Evolutionary conservation across 2,888 invertebrate genomes (phyloP).

Genomic region (Notodonta dromedarius): DNA sequence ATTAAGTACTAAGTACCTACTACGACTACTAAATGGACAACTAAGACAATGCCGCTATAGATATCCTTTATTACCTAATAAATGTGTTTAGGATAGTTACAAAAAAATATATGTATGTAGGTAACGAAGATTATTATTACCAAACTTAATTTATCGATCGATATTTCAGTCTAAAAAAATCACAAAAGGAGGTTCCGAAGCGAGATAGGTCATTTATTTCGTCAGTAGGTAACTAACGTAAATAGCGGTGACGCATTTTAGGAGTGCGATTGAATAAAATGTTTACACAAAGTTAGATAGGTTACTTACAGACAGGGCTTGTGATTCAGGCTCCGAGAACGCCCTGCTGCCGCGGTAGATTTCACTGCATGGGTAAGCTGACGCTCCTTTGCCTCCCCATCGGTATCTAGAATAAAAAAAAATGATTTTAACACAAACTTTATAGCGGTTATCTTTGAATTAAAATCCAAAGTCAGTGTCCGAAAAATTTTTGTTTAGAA

Average conservation of each 20-base stretch:
- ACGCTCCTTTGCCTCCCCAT: slow-evolving; percentile 95
- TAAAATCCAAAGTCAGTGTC: neutral
- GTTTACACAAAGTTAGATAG: neutral
- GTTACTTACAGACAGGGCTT: slow-evolving; percentile 81
- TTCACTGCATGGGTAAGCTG: slow-evolving; percentile 92
- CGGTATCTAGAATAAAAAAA: slow-evolving; percentile 80
- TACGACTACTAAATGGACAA: too few species aligned
- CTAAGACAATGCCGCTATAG: too few species aligned
- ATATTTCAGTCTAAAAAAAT: neutral
- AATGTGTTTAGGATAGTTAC: too few species aligned
- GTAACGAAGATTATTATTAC: too few species aligned
- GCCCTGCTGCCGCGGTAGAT: slow-evolving; percentile 91
- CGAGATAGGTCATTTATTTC: neutral
- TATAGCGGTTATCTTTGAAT: neutral
- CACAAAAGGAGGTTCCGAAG: neutral
- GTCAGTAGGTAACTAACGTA: neutral
- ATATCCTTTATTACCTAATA: too few species aligned
- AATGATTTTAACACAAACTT: neutral
- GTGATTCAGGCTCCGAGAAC: slow-evolving; percentile 95
- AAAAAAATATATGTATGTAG: too few species aligned
- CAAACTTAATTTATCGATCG: neutral
- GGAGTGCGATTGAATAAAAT: neutral
- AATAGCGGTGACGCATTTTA: neutral
- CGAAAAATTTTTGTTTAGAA: too few species aligned
- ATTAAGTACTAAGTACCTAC: too few species aligned